A percentile compares a stretch with the other conserved stretches of the same genome.
Conservation (phyloP, 2,113 vertebrate genomes). For the Phalacrocorax aristotelis region DNA sequence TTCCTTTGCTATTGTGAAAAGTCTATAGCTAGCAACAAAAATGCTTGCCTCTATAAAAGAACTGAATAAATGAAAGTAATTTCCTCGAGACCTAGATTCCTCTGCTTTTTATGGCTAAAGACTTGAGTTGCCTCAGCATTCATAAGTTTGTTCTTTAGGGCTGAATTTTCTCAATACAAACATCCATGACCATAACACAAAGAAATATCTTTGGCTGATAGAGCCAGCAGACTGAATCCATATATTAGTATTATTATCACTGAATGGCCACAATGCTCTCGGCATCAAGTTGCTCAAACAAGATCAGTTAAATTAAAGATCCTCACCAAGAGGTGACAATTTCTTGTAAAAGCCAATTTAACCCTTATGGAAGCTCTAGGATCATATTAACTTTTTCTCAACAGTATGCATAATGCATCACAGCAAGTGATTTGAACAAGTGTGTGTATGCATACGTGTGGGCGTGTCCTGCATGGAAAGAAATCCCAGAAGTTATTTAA, state of each 20-base stretch:
- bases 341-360: constrained; percentile 59
- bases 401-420: constrained; percentile 31
- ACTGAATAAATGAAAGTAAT: constrained; percentile 59
- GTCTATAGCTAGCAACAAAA: constrained; percentile 22
- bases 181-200: constrained; percentile 6
- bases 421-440: constrained; percentile 41
- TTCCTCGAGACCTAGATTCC: constrained; percentile 5
- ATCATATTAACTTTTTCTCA: constrained; percentile 49
- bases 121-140: constrained; percentile 10
- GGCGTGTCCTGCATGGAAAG: constrained; percentile 20
- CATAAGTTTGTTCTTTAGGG: constrained; percentile 47
- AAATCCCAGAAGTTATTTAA: constrained; percentile 9
- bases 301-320: constrained; percentile 56
- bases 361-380: neutral
- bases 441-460: neutral
- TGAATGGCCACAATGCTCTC: neutral
- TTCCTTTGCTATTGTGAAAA: constrained; percentile 52
- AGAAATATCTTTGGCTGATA: constrained; percentile 24
- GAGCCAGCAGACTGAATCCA: constrained; percentile 27
- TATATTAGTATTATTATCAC: constrained; percentile 25
- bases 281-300: constrained; percentile 13
- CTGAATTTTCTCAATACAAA: constrained; percentile 51
- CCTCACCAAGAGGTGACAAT: neutral
- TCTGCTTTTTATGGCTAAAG: constrained; percentile 34
- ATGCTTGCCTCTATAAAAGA: constrained; percentile 7